phyloP scores from a whole-genome alignment of 2,113 vertebrate species.

The Nothocercus julius region DNA sequence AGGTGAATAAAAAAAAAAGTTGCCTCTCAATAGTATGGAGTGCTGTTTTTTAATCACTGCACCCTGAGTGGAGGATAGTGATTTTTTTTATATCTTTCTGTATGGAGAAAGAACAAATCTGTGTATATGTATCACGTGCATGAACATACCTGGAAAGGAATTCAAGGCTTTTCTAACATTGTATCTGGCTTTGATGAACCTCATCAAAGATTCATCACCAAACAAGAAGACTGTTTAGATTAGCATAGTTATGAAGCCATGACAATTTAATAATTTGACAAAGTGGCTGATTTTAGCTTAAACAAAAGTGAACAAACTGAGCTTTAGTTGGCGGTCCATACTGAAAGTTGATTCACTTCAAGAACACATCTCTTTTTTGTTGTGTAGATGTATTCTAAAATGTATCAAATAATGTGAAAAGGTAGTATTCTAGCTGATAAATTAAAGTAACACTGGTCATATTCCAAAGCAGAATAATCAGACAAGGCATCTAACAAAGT shows the following conservation, averaged over 20 bases:
- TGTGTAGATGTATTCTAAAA: not conserved
- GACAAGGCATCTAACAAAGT: not conserved
- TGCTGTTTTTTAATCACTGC: not conserved
- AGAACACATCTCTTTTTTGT: accelerated
- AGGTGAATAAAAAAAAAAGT: not conserved
- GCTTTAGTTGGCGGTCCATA: not conserved
- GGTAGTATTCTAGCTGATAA: not conserved
- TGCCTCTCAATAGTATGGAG: too few relatives aligned
- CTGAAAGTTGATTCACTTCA: not conserved
- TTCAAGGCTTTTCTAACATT: not conserved
- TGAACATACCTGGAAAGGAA: not conserved
- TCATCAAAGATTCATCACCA: not conserved
- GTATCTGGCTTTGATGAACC: not conserved
- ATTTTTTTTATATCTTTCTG: not conserved
- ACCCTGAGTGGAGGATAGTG: not conserved
- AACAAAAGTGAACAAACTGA: not conserved
- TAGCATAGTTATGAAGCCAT: not conserved
- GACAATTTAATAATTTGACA: not conserved
- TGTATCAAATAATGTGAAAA: not conserved
- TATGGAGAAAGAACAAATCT: too few relatives aligned
- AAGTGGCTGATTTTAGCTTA: not conserved
- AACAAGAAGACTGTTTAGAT: not conserved
- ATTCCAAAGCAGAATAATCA: not conserved
- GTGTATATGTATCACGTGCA: not conserved
- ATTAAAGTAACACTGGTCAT: not conserved